Conservation (phyloP, 2,797 vertebrate genomes). For the Falco peregrinus region DNA sequence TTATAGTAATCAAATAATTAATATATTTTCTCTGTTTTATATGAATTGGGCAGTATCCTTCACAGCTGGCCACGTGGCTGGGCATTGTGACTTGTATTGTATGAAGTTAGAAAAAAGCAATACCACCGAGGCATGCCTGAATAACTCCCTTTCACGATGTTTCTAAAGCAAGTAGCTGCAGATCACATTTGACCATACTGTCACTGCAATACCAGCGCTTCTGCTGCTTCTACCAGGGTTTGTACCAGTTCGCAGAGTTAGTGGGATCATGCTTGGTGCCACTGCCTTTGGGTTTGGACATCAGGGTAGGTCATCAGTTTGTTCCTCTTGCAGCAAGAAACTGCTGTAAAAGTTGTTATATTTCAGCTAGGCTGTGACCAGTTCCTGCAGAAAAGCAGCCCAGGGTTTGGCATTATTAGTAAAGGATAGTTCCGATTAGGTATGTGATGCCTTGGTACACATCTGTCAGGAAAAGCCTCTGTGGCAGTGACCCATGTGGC, state of each 20-base stretch:
- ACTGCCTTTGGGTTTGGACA: not conserved
- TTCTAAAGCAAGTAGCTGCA: not conserved
- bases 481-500: not conserved
- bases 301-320: not conserved
- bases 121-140: not conserved
- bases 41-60: constrained; percentile 33
- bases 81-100: not conserved
- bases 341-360: not conserved
- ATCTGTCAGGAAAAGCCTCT: not conserved
- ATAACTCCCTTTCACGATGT: not conserved
- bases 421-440: not conserved
- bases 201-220: not conserved
- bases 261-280: not conserved
- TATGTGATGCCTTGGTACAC: not conserved
- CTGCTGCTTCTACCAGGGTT: not conserved
- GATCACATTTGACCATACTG: not conserved
- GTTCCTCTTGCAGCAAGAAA: not conserved
- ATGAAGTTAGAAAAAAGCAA: not conserved
- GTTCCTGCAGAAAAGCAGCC: not conserved
- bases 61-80: not conserved
- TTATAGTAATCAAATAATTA: constrained; percentile 73
- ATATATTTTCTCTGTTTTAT: constrained; percentile 70
- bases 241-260: not conserved
- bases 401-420: not conserved
- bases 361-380: not conserved